A percentile compares a stretch with the other conserved stretches of the same genome.
Conservation (phyloP, 1,140 invertebrate species). For the Rhizoglyphus robini region DNA sequence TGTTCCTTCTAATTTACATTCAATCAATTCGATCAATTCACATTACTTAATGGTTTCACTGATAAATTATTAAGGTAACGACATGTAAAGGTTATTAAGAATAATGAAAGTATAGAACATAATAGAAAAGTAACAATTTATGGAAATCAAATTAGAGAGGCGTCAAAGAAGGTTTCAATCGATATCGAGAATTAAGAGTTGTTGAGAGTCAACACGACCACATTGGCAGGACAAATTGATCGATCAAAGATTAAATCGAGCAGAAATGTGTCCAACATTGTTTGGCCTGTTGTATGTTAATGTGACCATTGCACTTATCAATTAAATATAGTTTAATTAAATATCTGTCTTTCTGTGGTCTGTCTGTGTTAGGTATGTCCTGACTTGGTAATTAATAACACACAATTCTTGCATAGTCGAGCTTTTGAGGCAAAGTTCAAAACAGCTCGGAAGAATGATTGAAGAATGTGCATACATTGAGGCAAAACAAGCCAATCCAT, state of each 20-base stretch:
- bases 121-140: no score
- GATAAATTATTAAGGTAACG: neutral
- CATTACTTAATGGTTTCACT: neutral
- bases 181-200: neutral
- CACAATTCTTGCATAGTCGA: neutral
- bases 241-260: neutral
- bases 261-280: no score
- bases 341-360: neutral
- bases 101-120: no score
- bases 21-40: neutral
- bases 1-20: neutral
- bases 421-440: neutral
- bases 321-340: neutral
- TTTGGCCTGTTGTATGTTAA: neutral
- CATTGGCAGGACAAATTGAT: neutral
- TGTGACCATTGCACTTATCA: neutral
- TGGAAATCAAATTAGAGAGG: neutral
- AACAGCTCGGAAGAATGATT: no score
- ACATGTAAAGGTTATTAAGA: neutral
- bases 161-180: neutral
- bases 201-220: neutral
- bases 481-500: no score
- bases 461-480: no score
- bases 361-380: neutral
- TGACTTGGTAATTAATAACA: neutral